phyloP scores from a whole-genome alignment of 2,888 invertebrate species.

The Neocrepidodera transversa region DNA sequence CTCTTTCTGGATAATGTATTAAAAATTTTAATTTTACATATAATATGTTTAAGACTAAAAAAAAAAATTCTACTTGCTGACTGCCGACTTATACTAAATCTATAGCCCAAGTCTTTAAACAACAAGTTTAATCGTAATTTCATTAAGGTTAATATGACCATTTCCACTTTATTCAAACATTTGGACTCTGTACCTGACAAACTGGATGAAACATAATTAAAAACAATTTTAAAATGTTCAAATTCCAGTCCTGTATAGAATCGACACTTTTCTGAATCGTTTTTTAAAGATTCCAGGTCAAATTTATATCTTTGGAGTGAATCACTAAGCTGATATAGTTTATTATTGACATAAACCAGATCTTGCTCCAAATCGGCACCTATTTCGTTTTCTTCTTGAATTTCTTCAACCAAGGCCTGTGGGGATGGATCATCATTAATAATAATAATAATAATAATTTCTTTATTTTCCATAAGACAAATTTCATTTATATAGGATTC shows the following conservation, averaged over 20 bases:
- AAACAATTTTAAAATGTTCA: slow-evolving; percentile 12
- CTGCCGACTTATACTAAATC: too few species aligned
- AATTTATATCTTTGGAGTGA: not conserved
- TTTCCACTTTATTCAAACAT: not conserved
- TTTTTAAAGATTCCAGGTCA: slow-evolving; percentile 10
- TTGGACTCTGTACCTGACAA: not conserved
- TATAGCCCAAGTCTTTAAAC: slow-evolving; percentile 21
- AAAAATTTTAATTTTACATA: too few species aligned
- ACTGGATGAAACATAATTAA: not conserved
- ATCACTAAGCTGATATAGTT: slow-evolving; percentile 2
- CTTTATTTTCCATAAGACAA: too few species aligned
- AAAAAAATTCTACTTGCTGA: too few species aligned
- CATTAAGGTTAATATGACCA: slow-evolving; percentile 18
- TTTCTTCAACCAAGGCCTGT: not conserved
- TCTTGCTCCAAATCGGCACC: not conserved
- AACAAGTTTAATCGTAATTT: slow-evolving; percentile 21
- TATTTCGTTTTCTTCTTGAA: slow-evolving; percentile 1
- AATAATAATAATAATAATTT: too few species aligned
- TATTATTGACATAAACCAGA: not conserved
- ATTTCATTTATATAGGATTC: too few species aligned
- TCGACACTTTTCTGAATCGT: slow-evolving; percentile 5
- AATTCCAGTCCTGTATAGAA: slow-evolving; percentile 6
- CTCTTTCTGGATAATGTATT: too few species aligned
- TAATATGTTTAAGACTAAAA: too few species aligned
- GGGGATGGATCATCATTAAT: not conserved